These are phyloP conservation scores for Melanotaenia duboulayi DNA, from an alignment of 2,113 vertebrate species.

Conservation along the genomic window DNA sequence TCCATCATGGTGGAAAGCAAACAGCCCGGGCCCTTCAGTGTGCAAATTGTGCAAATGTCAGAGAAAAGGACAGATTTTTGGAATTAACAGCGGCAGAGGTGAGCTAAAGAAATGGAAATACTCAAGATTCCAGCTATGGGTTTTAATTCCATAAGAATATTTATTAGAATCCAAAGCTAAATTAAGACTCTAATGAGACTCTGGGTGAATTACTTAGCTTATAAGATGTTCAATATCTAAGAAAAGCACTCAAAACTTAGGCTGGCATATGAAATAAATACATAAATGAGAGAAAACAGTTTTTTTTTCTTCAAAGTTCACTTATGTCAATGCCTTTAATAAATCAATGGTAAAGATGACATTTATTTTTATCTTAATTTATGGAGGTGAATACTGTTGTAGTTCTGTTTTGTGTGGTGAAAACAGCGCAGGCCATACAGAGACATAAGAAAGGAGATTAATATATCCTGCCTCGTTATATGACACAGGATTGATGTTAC, in stretches of 20 bases:
- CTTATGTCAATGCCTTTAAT: no score
- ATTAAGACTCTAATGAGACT: constrained; percentile 19
- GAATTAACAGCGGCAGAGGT: constrained; percentile 56
- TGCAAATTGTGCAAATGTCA: constrained; percentile 76
- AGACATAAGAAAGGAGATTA: no score
- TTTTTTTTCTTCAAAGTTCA: no score
- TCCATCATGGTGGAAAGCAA: constrained; percentile 69
- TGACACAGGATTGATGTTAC: no score
- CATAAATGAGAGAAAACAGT: no score
- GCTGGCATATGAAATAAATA: no score
- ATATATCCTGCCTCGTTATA: no score
- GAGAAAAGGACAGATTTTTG: constrained; percentile 63
- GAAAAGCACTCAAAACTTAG: neutral
- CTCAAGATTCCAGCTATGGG: constrained; percentile 8
- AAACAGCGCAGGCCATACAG: no score
- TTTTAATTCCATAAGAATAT: constrained; percentile 5
- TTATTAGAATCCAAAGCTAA: constrained; percentile 22
- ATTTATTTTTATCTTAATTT: no score
- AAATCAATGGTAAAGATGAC: no score
- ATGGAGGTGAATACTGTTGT: no score
- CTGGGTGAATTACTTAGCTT: constrained; percentile 6
- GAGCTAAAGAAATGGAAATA: constrained; percentile 29
- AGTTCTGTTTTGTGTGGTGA: no score
- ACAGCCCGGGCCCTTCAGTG: constrained; percentile 67
- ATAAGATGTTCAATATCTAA: neutral